Conservation (phyloP, 2,113 vertebrate genomes). For the Festucalex cinctus region DNA sequence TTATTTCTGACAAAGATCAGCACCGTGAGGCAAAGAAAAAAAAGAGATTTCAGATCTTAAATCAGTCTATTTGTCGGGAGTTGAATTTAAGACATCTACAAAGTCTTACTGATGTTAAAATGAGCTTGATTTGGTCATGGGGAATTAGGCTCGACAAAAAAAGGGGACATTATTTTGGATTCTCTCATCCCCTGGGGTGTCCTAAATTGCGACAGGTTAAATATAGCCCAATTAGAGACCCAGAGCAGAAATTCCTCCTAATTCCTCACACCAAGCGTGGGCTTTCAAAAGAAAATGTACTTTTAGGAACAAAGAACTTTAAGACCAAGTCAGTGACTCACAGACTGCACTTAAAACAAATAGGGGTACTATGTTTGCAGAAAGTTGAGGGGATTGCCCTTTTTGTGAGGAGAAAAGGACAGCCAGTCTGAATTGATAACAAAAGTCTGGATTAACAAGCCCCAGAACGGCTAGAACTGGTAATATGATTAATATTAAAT, state of each 20-base stretch:
- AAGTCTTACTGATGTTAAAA: constrained; percentile 1
- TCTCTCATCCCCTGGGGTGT: constrained; percentile 1
- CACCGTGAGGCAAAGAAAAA: neutral
- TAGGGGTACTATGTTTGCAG: neutral
- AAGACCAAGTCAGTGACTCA: neutral
- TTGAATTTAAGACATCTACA: neutral
- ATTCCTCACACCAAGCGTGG: constrained; percentile 35
- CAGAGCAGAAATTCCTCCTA: constrained; percentile 52
- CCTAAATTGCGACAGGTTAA: constrained; percentile 52
- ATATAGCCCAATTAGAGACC: constrained; percentile 58
- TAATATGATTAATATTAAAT: too few relatives aligned
- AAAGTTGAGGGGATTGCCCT: neutral
- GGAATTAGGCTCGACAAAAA: neutral
- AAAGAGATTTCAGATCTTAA: neutral
- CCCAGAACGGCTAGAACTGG: too few relatives aligned
- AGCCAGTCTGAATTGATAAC: neutral
- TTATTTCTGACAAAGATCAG: neutral
- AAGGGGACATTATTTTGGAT: neutral
- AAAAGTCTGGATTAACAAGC: too few relatives aligned
- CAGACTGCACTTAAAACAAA: neutral
- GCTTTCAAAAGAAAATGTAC: neutral
- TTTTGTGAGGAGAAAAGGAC: neutral
- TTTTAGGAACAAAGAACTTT: neutral
- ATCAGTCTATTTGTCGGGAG: neutral
- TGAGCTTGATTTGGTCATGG: neutral